A percentile compares a stretch with the other conserved stretches of the same genome.
These are phyloP conservation scores for Hylaea fasciaria DNA, from an alignment of 2,888 invertebrate genomes.

Conservation along the genomic window DNA sequence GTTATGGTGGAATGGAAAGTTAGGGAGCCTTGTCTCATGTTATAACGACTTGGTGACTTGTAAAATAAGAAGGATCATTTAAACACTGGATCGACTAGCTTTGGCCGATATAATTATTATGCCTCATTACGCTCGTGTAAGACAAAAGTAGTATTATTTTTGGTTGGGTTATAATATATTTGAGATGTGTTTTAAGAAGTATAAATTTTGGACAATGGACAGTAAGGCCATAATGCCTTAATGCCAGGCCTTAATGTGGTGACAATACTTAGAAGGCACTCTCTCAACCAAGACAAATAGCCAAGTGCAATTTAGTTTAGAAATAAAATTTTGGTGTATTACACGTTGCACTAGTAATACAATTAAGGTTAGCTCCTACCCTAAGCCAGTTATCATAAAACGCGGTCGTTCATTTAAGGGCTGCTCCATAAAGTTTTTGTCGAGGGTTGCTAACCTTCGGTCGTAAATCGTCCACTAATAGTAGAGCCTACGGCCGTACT, in stretches of 20 bases:
- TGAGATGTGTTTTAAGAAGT: too few species aligned
- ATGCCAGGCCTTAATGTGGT: too few species aligned
- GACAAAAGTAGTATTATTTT: too few species aligned
- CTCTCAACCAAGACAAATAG: too few species aligned
- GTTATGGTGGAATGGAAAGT: neutral
- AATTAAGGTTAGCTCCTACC: neutral
- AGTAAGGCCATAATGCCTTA: too few species aligned
- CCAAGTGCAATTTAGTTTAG: too few species aligned
- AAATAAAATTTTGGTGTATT: neutral
- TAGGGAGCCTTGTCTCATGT: neutral
- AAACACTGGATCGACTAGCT: too few species aligned
- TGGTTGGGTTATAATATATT: too few species aligned
- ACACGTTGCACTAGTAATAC: neutral
- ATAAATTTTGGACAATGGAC: too few species aligned
- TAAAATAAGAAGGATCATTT: neutral
- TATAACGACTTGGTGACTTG: neutral
- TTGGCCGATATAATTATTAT: too few species aligned
- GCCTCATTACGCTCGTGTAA: too few species aligned
- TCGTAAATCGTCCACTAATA: slow-evolving; percentile 20
- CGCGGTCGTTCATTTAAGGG: slow-evolving; percentile 9
- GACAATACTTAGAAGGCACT: too few species aligned
- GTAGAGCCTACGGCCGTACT: neutral
- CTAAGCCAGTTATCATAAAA: slow-evolving; percentile 12
- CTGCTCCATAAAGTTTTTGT: slow-evolving; percentile 15
- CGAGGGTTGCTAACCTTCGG: slow-evolving; percentile 11